These are phyloP conservation scores for Cercocebus atys DNA, from an alignment of 2,113 vertebrate genomes.

Conservation along the genomic window DNA sequence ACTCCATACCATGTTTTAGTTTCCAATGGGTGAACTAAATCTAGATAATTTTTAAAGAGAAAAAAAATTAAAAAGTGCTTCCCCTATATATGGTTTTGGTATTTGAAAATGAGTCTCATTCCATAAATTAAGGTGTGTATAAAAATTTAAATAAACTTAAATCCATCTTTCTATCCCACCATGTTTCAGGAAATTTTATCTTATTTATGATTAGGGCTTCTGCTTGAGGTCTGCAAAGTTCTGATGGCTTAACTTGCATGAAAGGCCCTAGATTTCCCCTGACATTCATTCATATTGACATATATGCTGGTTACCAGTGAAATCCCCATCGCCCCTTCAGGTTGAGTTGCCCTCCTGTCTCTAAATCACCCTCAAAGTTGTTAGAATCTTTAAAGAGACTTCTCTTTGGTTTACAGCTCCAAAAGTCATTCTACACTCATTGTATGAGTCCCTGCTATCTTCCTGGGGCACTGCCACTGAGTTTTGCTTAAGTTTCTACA, in stretches of 20 bases:
- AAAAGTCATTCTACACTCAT: neutral
- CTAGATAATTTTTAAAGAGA: neutral
- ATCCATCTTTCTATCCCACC: neutral
- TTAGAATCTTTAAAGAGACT: neutral
- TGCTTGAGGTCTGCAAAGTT: neutral
- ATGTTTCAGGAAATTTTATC: neutral
- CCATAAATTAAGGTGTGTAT: neutral
- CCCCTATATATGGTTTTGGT: neutral
- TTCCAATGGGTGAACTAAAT: neutral
- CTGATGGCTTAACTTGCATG: neutral
- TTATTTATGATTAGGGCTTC: neutral
- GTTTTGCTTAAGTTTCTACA: neutral
- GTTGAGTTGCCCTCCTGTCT: neutral
- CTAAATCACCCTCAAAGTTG: no score
- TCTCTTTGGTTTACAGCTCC: no score
- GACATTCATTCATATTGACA: neutral
- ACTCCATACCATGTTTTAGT: neutral
- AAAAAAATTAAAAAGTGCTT: neutral
- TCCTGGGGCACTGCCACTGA: neutral
- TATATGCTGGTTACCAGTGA: neutral
- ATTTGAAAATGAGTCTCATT: neutral
- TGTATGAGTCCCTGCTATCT: neutral
- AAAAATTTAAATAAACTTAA: neutral
- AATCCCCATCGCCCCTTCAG: neutral
- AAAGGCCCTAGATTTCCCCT: neutral